Evolutionary conservation across 2,113 vertebrate species (phyloP).

Genomic region (Chlorodrepanis virens): DNA sequence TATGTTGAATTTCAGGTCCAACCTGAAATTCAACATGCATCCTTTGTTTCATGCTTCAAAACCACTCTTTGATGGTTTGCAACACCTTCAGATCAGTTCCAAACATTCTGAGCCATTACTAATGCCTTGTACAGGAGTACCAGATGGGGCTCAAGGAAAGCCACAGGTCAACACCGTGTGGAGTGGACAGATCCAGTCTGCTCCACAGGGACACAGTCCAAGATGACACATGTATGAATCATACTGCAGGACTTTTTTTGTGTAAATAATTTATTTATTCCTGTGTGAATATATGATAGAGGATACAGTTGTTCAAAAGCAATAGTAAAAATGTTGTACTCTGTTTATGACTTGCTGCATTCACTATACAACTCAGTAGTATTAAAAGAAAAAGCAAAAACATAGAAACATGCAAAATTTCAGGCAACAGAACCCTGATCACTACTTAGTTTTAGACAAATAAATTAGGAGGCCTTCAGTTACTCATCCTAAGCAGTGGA

Average conservation of each 20-base stretch:
- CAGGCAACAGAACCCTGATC: neutral
- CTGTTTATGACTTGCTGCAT: neutral
- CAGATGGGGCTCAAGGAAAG: neutral
- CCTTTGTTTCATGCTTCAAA: neutral
- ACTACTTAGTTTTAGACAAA: neutral
- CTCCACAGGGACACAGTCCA: neutral
- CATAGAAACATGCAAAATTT: neutral
- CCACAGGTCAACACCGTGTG: rapidly evolving
- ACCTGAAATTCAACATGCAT: neutral
- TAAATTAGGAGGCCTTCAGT: neutral
- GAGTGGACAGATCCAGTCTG: neutral
- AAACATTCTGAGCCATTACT: neutral
- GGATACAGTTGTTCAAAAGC: neutral
- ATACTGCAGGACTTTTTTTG: neutral
- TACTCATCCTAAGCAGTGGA: neutral
- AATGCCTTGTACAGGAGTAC: neutral
- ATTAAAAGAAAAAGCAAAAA: neutral
- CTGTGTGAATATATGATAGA: neutral
- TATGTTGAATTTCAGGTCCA: too few species aligned
- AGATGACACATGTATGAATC: neutral
- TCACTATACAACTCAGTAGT: neutral
- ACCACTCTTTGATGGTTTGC: rapidly evolving
- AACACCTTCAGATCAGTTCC: neutral
- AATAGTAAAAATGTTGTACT: neutral
- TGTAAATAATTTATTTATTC: neutral